phyloP scores from a whole-genome alignment of 2,797 vertebrate genomes.

The Catamblyrhynchus diadema region DNA sequence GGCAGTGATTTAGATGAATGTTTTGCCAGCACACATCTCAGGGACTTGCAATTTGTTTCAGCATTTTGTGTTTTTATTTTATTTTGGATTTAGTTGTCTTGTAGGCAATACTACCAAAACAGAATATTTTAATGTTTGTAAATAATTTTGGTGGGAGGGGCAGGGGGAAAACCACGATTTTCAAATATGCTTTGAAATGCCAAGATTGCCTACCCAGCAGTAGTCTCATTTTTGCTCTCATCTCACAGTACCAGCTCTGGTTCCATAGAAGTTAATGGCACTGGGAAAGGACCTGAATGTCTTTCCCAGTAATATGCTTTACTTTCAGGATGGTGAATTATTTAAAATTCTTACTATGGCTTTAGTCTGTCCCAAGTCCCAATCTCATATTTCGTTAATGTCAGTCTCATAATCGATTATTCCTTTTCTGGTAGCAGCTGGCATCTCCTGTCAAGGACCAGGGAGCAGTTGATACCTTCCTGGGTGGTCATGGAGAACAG shows the following conservation, averaged over 20 bases:
- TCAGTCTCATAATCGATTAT: background rate
- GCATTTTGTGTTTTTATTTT: slow-evolving; percentile 20
- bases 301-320: background rate
- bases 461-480: background rate
- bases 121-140: slow-evolving; percentile 22
- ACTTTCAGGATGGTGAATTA: slow-evolving; percentile 23
- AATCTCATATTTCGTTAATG: background rate
- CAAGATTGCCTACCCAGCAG: background rate
- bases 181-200: background rate
- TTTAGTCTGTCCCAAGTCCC: background rate
- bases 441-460: background rate
- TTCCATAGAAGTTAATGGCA: background rate
- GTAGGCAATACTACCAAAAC: background rate
- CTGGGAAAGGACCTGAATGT: background rate
- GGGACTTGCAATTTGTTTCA: slow-evolving; percentile 6
- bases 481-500: background rate
- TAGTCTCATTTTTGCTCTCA: background rate
- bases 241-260: background rate
- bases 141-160: background rate
- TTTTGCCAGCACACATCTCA: background rate
- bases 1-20: slow-evolving; percentile 4
- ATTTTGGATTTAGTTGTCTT: slow-evolving; percentile 3
- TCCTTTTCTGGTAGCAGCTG: background rate
- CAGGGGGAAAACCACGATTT: rapidly evolving
- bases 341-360: slow-evolving; percentile 11